phyloP scores from a whole-genome alignment of 2,888 invertebrate genomes.

The Campoplex capitator region DNA sequence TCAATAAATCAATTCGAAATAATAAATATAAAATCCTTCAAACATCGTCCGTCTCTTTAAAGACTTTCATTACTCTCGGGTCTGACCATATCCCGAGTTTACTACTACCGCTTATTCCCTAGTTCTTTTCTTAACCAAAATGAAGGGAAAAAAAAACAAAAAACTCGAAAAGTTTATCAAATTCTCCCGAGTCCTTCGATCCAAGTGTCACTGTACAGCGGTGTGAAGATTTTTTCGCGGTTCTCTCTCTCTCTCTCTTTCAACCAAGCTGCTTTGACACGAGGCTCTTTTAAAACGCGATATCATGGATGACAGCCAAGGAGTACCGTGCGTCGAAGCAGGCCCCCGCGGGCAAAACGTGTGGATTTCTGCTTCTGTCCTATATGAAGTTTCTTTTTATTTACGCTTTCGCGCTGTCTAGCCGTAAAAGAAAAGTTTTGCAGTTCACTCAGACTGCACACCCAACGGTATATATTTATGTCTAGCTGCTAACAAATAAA shows the following conservation, averaged over 20 bases:
- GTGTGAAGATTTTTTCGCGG: conserved; percentile 28
- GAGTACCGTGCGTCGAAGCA: conserved; percentile 52
- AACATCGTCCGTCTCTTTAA: not conserved
- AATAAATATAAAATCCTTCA: not conserved
- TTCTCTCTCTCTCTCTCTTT: not conserved
- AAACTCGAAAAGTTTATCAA: not conserved
- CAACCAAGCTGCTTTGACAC: not conserved
- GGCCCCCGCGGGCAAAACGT: conserved; percentile 45
- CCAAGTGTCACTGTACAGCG: conserved; percentile 15
- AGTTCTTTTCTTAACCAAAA: not conserved
- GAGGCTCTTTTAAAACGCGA: conserved; percentile 16
- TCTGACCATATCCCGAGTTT: not conserved
- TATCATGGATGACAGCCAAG: conserved; percentile 39
- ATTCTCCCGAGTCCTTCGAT: not conserved
- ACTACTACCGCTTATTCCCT: conserved; percentile 1
- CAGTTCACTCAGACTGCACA: conserved; percentile 61
- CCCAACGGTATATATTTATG: not conserved
- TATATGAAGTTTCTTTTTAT: conserved; percentile 68
- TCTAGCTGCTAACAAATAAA: not conserved
- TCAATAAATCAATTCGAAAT: not conserved
- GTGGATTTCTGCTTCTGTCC: conserved; percentile 17
- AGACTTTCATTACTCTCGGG: not conserved
- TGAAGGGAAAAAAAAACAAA: not conserved
- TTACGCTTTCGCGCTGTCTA: conserved; percentile 74
- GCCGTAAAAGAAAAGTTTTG: conserved; percentile 76